Evolutionary conservation across 2,888 invertebrate species (phyloP).

Genomic region (Dynastes grantii): DNA sequence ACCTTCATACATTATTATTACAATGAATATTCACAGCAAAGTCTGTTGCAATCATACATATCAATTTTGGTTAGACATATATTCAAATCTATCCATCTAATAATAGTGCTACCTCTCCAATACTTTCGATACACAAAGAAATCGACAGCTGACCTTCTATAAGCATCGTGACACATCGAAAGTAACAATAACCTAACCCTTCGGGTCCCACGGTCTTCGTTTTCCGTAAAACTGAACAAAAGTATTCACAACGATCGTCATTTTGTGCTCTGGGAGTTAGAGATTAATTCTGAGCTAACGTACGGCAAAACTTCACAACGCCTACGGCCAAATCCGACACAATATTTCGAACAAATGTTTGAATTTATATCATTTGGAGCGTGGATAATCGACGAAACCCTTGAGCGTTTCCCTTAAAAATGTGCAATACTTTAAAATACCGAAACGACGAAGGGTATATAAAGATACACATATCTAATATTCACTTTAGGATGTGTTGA

Average conservation of each 20-base stretch:
- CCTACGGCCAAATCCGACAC: slow-evolving; percentile 24
- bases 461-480: slow-evolving; percentile 4
- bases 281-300: slow-evolving; percentile 18
- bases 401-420: slow-evolving; percentile 20
- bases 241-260: slow-evolving; percentile 13
- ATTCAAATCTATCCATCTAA: slow-evolving; percentile 14
- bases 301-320: not conserved
- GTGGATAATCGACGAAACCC: slow-evolving; percentile 27
- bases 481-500: slow-evolving; percentile 38
- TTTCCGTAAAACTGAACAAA: slow-evolving; percentile 19
- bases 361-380: slow-evolving; percentile 28
- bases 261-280: slow-evolving; percentile 17
- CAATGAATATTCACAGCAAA: not conserved
- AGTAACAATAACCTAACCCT: slow-evolving; percentile 32
- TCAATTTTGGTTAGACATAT: not conserved
- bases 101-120: slow-evolving; percentile 1
- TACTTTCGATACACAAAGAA: not conserved
- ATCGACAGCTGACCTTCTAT: slow-evolving; percentile 26
- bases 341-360: slow-evolving; percentile 23
- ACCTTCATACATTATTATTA: too few species aligned
- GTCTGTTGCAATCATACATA: not conserved
- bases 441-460: not conserved
- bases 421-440: not conserved
- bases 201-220: slow-evolving; percentile 25
- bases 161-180: not conserved